phyloP scores from a whole-genome alignment of 2,113 vertebrate species.

The Ctenomys sociabilis region DNA sequence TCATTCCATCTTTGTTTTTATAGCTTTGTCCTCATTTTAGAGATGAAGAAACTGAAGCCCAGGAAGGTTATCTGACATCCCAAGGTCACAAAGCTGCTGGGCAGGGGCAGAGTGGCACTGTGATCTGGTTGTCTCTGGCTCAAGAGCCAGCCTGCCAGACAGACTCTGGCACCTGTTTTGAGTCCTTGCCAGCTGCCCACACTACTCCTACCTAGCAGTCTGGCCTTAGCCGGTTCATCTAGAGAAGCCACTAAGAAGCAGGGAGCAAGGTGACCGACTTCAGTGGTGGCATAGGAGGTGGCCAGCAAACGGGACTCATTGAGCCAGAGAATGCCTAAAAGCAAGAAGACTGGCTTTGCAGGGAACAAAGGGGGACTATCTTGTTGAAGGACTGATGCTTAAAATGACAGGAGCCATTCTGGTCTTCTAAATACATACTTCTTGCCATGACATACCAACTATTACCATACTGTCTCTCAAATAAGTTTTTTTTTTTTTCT shows the following conservation, averaged over 20 bases:
- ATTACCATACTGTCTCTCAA: too few species aligned
- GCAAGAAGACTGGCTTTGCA: not conserved
- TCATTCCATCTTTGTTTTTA: not conserved
- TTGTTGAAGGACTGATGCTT: not conserved
- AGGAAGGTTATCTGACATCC: not conserved
- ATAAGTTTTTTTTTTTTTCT: too few species aligned
- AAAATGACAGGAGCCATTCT: not conserved
- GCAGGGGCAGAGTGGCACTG: not conserved
- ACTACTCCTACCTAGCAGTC: too few species aligned
- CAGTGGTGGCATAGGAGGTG: not conserved
- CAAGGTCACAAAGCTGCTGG: not conserved
- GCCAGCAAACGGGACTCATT: rapidly evolving
- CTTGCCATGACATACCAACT: too few species aligned
- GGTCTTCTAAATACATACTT: too few species aligned
- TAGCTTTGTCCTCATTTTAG: not conserved
- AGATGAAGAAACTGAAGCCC: not conserved
- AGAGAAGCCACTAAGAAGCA: not conserved
- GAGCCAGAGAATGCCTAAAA: not conserved
- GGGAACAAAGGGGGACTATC: not conserved
- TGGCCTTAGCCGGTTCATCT: not conserved
- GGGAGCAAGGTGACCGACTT: not conserved
- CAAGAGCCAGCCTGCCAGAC: not conserved
- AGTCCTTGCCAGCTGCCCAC: not conserved
- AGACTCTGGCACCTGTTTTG: not conserved
- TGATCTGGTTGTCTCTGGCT: not conserved